Evolutionary conservation across 2,113 vertebrate genomes (phyloP).

Genomic region (Hyperopisus bebe): DNA sequence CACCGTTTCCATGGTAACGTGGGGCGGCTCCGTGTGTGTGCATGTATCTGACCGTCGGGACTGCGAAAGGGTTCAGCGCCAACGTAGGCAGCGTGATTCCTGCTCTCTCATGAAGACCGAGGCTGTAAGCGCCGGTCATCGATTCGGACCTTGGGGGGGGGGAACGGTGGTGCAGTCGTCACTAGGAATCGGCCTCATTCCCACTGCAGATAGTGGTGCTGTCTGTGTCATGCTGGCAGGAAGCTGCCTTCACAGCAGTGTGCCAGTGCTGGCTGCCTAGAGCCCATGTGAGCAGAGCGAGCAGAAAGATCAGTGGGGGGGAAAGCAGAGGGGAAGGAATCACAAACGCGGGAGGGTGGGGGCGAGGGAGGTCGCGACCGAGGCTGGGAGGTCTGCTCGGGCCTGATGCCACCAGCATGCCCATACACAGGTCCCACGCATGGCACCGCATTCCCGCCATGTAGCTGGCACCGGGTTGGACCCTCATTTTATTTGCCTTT

Average conservation of each 20-base stretch:
- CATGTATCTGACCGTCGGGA: neutral
- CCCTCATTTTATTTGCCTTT: neutral
- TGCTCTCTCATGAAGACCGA: neutral
- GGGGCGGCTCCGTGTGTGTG: conserved; percentile 9
- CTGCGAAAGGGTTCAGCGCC: neutral
- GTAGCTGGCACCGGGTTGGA: neutral
- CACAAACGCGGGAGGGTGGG: neutral
- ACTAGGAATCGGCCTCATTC: neutral
- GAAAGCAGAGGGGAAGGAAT: neutral
- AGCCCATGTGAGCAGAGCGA: neutral
- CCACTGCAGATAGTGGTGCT: neutral
- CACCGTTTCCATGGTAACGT: conserved; percentile 44
- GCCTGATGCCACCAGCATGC: neutral
- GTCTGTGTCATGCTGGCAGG: neutral
- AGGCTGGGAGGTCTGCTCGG: neutral
- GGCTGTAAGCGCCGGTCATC: neutral
- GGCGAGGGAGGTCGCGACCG: neutral
- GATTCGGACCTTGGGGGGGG: neutral
- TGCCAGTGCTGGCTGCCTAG: neutral
- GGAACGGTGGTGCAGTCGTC: neutral
- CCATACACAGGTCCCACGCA: conserved; percentile 12
- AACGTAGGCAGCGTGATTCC: neutral
- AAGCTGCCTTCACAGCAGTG: neutral
- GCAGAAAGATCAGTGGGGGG: neutral
- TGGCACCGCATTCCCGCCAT: neutral